Base-by-base conservation (phyloP, 2,888 invertebrate genomes). In the Hanleya hanleyi region DNA sequence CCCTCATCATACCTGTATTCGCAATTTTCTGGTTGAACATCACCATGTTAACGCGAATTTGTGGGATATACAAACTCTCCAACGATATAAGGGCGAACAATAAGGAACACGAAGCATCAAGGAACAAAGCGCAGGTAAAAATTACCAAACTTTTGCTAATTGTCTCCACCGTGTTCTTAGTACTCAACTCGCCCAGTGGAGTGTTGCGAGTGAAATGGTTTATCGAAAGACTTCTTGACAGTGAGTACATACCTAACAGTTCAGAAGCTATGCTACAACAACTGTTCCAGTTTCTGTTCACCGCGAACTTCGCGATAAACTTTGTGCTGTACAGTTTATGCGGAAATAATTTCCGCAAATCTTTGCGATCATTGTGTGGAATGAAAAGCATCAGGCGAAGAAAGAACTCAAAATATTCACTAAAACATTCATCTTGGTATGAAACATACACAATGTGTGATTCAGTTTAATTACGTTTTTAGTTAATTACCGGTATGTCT, bases 21-120 rank as follows among this genome's bases (percentile, higher is more conserved):
- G 29, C 64, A 18, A 64, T 64, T 18, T 37, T 64, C 18, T 64
- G 64, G 64, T 37, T 64, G 37, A 64, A 64, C 64, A 64, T 64
- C 22, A 64, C 64, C 5, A 64, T 64, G 64, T 22, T 37, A 36
- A 37, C n/a, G 29, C 64, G 29, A 22, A 64, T 64, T 9, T 64
- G 64, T 37, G 37, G 38, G 9, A 37, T 64, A 3, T 37, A 37
- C 29, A 64, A 64, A 37, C n/a, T 37, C 2, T 37, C 64, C n/a
- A 37, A 64, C 37, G 38, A 37, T 15, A 37, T 64, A 35, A 35
- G 38, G n/a, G 37, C 35, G 3, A 36, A 35, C 29, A 35, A 37
- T 3, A 32, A 64, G 36, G 36, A 37, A 22, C n/a, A 35, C 3
- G 64, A 64, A 35, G n/a, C 35, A 7, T 9, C 38, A n/a, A 35